Percentiles rank a stretch among this genome's conserved stretches.
phyloP scores from a whole-genome alignment of 2,888 invertebrate species.

The Linnaemya tessellans region DNA sequence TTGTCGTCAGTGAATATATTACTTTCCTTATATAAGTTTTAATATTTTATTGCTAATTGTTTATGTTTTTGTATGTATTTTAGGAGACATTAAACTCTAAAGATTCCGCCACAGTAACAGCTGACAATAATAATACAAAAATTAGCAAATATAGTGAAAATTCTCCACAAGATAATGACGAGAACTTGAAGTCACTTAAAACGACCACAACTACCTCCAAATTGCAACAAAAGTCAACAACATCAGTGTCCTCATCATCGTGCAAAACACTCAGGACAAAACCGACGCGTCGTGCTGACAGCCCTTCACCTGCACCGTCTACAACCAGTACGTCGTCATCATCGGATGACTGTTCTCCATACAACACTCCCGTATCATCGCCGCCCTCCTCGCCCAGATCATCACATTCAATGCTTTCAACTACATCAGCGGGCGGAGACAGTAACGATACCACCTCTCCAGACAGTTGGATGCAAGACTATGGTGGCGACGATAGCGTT shows the following conservation, averaged over 20 bases:
- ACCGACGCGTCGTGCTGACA: slow-evolving; percentile 61
- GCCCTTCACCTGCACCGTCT: slow-evolving; percentile 70
- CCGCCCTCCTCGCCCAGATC: slow-evolving; percentile 80
- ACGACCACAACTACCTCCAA: slow-evolving; percentile 66
- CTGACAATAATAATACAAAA: slow-evolving; percentile 73
- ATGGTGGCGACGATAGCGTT: slow-evolving; percentile 27
- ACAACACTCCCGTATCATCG: slow-evolving; percentile 78
- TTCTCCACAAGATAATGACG: slow-evolving; percentile 32
- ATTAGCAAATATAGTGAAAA: slow-evolving; percentile 66
- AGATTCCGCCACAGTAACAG: slow-evolving; percentile 25
- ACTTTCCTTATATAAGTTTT: no score
- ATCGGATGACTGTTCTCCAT: slow-evolving; percentile 76
- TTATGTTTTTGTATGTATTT: not conserved
- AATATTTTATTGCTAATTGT: no score
- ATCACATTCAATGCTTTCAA: slow-evolving; percentile 79
- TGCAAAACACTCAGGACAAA: slow-evolving; percentile 63
- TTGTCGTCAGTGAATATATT: no score
- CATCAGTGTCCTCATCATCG: slow-evolving; percentile 59
- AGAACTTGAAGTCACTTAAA: slow-evolving; percentile 65
- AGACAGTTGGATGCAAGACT: slow-evolving; percentile 79
- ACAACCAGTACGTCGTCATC: slow-evolving; percentile 75
- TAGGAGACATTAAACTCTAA: slow-evolving; percentile 64
- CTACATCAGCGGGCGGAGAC: slow-evolving; percentile 78
- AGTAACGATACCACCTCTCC: slow-evolving; percentile 79
- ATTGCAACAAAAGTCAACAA: slow-evolving; percentile 59